Evolutionary conservation across 2,113 vertebrate genomes (phyloP), one percentile per base, ranked within the genome.

Genomic region (Clarias magur): DNA sequence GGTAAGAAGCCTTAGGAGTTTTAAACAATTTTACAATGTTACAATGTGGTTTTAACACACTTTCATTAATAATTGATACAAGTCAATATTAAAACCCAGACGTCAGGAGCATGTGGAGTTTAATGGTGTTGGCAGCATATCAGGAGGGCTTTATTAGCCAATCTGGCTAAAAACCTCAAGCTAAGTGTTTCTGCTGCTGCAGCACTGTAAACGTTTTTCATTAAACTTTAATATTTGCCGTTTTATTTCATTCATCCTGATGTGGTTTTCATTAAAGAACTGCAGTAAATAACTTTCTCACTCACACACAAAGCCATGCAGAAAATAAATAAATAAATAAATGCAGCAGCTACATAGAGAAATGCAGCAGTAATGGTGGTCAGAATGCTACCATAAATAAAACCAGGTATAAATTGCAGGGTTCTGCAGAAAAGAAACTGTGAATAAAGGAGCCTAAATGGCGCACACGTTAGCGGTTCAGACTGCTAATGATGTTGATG

Each of bases 151-250:
- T 80, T 80, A 60, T 80, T 60, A 80, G 56, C 4, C 79, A 5
- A 80, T 80, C 56, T 80, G 79, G 79, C 57, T 38, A 79, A 80
- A 27, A 60, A 60, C 56, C 27, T 13, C 79, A 80, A 80, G 79
- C 27, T 60, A 80, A 60, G 57, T 60, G 79, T 38, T 48, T 48
- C 48, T 60, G 56, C 30, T 38, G 30, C 27, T 19, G 78, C 27
- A 30, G 15, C 27, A 34, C 56, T 34, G 57, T 80, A 80, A 80
- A 59, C 10, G 10, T 17, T 80, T 4, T 10, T 10, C 7, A 60
- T 60, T 80, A 80, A 21, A 60, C 8, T 60, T 80, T 80, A 80
- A 79, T 79, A 19, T 2, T 3, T 21, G 1, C 1, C 38, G 79
- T 60, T 60, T 80, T 34, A 23, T 80, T 80, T 34, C 27, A 80